phyloP scores from a whole-genome alignment of 2,113 vertebrate species.

The Probosciger aterrimus region DNA sequence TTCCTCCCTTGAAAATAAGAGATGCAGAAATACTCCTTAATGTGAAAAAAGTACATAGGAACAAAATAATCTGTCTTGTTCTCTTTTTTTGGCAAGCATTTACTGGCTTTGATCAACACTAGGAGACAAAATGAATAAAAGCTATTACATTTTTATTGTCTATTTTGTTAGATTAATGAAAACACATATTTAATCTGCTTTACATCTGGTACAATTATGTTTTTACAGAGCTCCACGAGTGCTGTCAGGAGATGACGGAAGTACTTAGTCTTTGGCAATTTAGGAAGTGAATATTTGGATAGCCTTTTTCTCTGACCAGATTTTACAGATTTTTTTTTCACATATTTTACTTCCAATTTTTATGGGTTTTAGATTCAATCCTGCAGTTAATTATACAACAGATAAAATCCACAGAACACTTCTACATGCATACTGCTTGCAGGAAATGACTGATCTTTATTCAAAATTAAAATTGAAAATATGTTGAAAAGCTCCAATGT shows the following conservation, averaged over 20 bases:
- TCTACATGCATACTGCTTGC: background rate
- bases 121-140: background rate
- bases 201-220: constrained; percentile 12
- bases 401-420: background rate
- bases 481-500: background rate
- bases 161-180: constrained; percentile 10
- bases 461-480: background rate
- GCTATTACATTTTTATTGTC: background rate
- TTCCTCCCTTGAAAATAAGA: background rate
- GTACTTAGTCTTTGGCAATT: background rate
- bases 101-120: constrained; percentile 4
- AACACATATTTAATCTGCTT: constrained; percentile 15
- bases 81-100: background rate
- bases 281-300: background rate
- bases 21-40: background rate
- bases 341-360: background rate
- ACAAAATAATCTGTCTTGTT: background rate
- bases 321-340: background rate
- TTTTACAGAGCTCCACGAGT: background rate
- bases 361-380: background rate
- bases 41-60: background rate
- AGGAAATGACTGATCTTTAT: background rate
- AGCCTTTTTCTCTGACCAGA: background rate
- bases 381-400: background rate
- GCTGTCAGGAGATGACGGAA: constrained; percentile 5